Evolutionary conservation across 2,888 invertebrate genomes (phyloP), one percentile per base, ranked within the genome.

Genomic region (Diarsia brunnea): DNA sequence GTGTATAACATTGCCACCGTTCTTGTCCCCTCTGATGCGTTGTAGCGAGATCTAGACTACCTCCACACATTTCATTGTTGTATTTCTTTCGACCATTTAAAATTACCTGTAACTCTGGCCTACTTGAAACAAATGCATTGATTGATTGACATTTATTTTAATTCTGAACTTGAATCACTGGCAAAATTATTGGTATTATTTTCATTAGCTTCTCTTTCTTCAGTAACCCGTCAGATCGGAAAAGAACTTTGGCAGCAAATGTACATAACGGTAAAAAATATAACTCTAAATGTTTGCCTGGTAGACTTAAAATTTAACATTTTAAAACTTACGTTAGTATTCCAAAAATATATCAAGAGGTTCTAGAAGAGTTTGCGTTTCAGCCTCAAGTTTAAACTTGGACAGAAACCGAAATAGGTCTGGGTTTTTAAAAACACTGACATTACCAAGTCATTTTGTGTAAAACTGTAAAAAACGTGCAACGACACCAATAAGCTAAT

Each of bases 301-400:
- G 7, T 75, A 43, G 61, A 31, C 8, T 51, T 45, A 63, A 47
- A 11, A 63, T 61, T 51, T 21, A 53, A 75, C n/a, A 63, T 31
- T 45, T 45, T 31, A 31, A 38, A 65, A 55, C 8, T 24, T 14
- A 55, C 31, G 55, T 64, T 55, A 4, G 38, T 76, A 76, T 64
- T 64, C 7, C 0, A 38, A 27, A 43, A 49, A 14, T 7, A 7
- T 27, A 58, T 24, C 16, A 47, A 19, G 10, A 27, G 31, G 4
- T 19, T 14, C 2, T 1, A 11, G 38, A 27, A 47, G 2, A 16
- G 4, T 21, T 55, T 38, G 27, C 5, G 8, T 49, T 47, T 38
- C 31, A 24, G 51, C 45, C 45, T 45, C 24, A 27, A 38, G 69
- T 47, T 64, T n/a, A 19, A 31, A 19, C 24, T 19, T 49, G 27